Conservation (phyloP, 2,888 invertebrate species). For the Coenonympha glycerion region DNA sequence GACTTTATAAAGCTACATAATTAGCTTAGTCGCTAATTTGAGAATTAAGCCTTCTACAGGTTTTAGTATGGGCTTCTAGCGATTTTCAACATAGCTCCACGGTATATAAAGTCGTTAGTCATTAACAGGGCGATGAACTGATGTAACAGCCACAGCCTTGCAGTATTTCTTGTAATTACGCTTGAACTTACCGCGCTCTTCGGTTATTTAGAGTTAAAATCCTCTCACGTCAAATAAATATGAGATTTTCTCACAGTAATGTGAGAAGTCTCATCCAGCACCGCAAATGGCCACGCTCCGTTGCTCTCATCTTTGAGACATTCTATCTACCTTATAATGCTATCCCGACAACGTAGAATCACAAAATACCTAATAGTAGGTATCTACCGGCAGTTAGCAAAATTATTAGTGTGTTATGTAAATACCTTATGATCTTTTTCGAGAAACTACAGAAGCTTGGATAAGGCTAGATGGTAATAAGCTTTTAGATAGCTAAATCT, state of each 20-base stretch:
- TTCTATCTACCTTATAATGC: too few relatives aligned
- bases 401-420: too few relatives aligned
- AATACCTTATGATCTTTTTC: too few relatives aligned
- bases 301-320: conserved; percentile 25
- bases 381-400: too few relatives aligned
- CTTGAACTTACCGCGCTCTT: conserved; percentile 18
- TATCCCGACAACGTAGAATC: too few relatives aligned
- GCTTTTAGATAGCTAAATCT: too few relatives aligned
- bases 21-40: conserved; percentile 8
- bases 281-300: conserved; percentile 33
- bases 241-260: conserved; percentile 39
- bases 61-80: not conserved
- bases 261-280: conserved; percentile 34
- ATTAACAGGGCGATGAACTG: conserved; percentile 15
- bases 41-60: not conserved
- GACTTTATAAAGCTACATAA: conserved; percentile 18
- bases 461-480: too few relatives aligned
- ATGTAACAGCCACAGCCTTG: conserved; percentile 5
- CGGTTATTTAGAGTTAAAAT: conserved; percentile 17
- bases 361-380: too few relatives aligned
- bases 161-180: conserved; percentile 14
- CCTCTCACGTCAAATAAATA: conserved; percentile 30
- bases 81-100: conserved; percentile 4
- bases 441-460: too few relatives aligned
- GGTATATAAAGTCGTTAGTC: conserved; percentile 11